Evolutionary conservation across 1,140 invertebrate genomes (phyloP), one percentile per base, ranked within the genome.

Genomic region (Paraescarpia echinospica): DNA sequence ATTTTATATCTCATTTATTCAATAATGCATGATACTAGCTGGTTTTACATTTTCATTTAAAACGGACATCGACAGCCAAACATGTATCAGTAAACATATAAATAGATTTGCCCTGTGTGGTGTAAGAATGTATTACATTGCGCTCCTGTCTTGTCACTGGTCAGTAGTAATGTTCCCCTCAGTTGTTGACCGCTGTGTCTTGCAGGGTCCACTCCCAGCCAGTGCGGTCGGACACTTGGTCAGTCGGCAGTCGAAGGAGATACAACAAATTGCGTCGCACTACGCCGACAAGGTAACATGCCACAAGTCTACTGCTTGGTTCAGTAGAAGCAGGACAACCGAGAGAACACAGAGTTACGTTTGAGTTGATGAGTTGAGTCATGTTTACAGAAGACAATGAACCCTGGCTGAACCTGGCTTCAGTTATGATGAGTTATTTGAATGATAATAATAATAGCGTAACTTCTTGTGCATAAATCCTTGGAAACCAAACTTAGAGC

Each of bases 161-260:
- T 18, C 48, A 51, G 48, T 51, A 51, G 18, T 51, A 51, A 51
- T 51, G 48, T 51, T 51, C 48, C 59, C n/a, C 34, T 34, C 34
- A 91, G 33, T 41, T 2, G 2, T 92, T 92, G 34, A 89, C 48
- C 34, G 12, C 33, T 92, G 93, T 77, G 22, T 33, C 41, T 91
- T 89, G 89, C 91, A 96, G 95, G 95, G 95, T 91, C 96, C 95
- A 93, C 92, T 96, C 35, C 95, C 96, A 90, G 96, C 96, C n/a
- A 95, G 95, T 94, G 94, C 95, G 91, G 96, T 96, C 34, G 96
- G 96, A 2, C 95, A 96, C 31, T 95, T 96, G 88, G 96, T 96
- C 90, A 95, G 96, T 34, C 94, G 96, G 93, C 95, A 96, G 94
- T 96, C 96, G 27, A 94, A 94, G 22, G 95, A 96, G 91, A 96